Evolutionary conservation across 2,113 vertebrate genomes (phyloP).

Genomic region (Micromys minutus): DNA sequence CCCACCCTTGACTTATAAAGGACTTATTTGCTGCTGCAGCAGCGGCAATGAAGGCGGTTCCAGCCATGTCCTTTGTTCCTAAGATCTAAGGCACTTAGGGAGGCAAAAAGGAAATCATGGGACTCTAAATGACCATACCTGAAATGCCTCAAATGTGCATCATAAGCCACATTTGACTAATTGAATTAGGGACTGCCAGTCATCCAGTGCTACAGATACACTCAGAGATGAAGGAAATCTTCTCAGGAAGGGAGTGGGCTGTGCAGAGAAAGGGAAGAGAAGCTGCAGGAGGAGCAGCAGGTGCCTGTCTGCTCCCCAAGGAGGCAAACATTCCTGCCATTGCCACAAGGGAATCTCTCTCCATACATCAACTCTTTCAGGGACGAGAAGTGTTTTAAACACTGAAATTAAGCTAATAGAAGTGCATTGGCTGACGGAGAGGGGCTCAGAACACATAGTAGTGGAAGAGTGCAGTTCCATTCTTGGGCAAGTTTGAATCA

Average conservation of each 20-base stretch:
- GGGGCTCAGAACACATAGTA: background rate
- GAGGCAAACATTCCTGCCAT: background rate
- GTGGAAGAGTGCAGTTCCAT: background rate
- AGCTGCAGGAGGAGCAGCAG: background rate
- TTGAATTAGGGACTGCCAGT: slow-evolving; percentile 53
- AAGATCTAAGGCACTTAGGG: background rate
- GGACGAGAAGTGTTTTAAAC: background rate
- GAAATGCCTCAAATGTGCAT: background rate
- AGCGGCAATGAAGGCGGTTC: too few relatives aligned
- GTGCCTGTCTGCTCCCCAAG: background rate
- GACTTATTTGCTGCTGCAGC: background rate
- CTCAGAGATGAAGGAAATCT: background rate
- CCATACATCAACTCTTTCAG: background rate
- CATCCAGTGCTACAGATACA: slow-evolving; percentile 36
- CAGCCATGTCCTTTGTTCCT: background rate
- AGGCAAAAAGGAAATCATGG: background rate
- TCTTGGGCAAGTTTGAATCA: background rate
- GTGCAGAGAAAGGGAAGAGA: background rate
- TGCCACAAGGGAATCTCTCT: background rate
- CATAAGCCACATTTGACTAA: slow-evolving; percentile 11
- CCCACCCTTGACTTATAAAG: background rate
- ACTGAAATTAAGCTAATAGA: background rate
- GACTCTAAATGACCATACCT: background rate
- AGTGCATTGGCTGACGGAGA: fast-evolving
- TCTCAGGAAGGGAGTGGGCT: background rate